Percentiles rank a stretch among this genome's conserved stretches.
Conservation (phyloP, 2,113 vertebrate genomes). For the Anguilla japonica region DNA sequence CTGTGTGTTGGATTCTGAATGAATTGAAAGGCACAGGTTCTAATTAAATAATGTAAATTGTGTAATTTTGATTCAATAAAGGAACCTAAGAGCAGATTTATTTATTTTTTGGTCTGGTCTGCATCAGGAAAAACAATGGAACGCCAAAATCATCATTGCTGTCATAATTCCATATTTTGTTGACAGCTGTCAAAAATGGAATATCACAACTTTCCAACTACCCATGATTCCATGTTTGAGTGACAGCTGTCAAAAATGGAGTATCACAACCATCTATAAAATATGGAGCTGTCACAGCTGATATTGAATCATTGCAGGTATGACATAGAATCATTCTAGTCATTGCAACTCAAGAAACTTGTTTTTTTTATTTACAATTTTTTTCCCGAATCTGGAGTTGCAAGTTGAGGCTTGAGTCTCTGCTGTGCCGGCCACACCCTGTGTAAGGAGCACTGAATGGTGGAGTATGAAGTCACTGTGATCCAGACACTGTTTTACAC, state of each 20-base stretch:
- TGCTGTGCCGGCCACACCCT: too few species aligned
- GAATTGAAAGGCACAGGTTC: neutral
- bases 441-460: too few species aligned
- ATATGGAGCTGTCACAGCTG: neutral
- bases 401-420: too few species aligned
- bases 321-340: too few species aligned
- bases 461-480: too few species aligned
- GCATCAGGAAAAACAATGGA: neutral
- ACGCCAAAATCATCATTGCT: neutral
- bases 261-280: neutral
- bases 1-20: neutral
- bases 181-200: neutral
- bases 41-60: conserved; percentile 7
- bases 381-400: too few species aligned
- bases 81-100: neutral
- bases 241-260: neutral
- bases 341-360: too few species aligned
- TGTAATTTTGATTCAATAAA: neutral
- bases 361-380: too few species aligned
- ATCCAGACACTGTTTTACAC: too few species aligned
- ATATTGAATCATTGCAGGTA: neutral
- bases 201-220: neutral
- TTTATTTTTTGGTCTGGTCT: neutral
- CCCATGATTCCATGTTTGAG: too few species aligned
- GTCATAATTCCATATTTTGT: neutral